Evolutionary conservation across 2,113 vertebrate species (phyloP).

Genomic region (Stigmatopora nigra): DNA sequence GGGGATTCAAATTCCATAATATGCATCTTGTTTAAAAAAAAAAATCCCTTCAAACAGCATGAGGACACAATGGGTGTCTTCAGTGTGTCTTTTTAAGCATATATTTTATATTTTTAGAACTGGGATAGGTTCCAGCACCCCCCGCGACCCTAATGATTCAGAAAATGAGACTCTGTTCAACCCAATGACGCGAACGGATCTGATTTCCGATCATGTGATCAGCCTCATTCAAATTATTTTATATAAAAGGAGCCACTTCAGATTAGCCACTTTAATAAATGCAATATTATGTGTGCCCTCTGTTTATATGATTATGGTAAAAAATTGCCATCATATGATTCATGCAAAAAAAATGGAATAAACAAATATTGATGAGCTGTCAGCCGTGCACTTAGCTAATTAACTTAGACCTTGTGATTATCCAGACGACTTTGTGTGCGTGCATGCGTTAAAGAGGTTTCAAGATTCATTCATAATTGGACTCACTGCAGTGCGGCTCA

Average conservation of each 20-base stretch:
- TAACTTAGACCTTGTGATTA: constrained; percentile 49
- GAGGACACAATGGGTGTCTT: constrained; percentile 22
- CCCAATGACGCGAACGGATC: too few relatives aligned
- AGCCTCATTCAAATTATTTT: constrained; percentile 57
- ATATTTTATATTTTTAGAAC: too few relatives aligned
- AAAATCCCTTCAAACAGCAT: not conserved
- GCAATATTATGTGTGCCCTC: not conserved
- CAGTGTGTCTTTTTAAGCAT: not conserved
- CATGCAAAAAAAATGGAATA: constrained; percentile 34
- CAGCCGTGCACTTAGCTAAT: constrained; percentile 53
- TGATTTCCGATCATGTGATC: constrained; percentile 49
- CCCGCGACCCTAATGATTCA: too few relatives aligned
- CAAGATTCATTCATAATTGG: too few relatives aligned
- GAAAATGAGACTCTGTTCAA: too few relatives aligned
- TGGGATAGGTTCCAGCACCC: too few relatives aligned
- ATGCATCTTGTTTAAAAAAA: constrained; percentile 5
- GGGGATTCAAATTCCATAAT: constrained; percentile 23
- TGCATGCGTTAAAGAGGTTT: not conserved
- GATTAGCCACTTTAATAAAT: not conserved
- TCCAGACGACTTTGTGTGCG: constrained; percentile 12
- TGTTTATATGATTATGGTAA: not conserved
- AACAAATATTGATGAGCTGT: constrained; percentile 46
- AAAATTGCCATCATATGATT: constrained; percentile 43
- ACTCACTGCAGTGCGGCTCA: too few relatives aligned
- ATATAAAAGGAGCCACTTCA: constrained; percentile 20